phyloP scores from a whole-genome alignment of 1,140 invertebrate genomes.

The Papilio glaucus region DNA sequence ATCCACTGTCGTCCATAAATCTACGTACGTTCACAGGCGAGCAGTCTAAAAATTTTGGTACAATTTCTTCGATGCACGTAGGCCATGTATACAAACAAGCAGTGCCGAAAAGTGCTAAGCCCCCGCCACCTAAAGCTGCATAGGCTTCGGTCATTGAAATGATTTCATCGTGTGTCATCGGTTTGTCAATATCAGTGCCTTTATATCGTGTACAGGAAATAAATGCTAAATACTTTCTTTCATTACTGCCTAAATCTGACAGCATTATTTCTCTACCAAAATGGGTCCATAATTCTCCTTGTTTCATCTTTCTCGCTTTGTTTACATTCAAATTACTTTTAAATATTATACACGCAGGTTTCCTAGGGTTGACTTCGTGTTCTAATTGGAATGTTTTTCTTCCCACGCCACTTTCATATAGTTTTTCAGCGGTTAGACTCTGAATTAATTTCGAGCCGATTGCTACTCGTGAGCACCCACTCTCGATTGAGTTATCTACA shows the following conservation, averaged over 20 bases:
- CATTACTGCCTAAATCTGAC: slow-evolving; percentile 84
- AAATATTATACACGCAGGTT: slow-evolving; percentile 87
- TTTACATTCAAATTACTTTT: slow-evolving; percentile 88
- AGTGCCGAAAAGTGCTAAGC: slow-evolving; percentile 94
- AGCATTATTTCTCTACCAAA: slow-evolving; percentile 92
- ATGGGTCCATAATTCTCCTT: slow-evolving; percentile 92
- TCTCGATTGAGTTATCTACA: slow-evolving; percentile 88
- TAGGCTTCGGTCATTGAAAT: slow-evolving; percentile 91
- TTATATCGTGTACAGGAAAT: slow-evolving; percentile 93
- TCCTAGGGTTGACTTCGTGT: slow-evolving; percentile 84
- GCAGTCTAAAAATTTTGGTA: slow-evolving; percentile 83
- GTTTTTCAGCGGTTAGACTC: slow-evolving; percentile 93
- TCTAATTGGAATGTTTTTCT: slow-evolving; percentile 93
- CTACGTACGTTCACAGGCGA: slow-evolving; percentile 86
- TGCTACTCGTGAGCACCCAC: slow-evolving; percentile 90
- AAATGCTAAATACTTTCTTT: slow-evolving; percentile 94
- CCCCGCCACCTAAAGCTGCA: slow-evolving; percentile 94
- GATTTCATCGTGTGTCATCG: slow-evolving; percentile 89
- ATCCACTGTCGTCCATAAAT: slow-evolving; percentile 95
- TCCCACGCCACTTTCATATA: slow-evolving; percentile 91
- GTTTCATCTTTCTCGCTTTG: slow-evolving; percentile 88
- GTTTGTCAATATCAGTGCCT: slow-evolving; percentile 84
- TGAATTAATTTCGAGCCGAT: slow-evolving; percentile 92
- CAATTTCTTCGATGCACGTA: slow-evolving; percentile 87
- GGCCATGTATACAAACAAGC: slow-evolving; percentile 97